phyloP scores from a whole-genome alignment of 2,888 invertebrate genomes.

The Thalpophila matura region DNA sequence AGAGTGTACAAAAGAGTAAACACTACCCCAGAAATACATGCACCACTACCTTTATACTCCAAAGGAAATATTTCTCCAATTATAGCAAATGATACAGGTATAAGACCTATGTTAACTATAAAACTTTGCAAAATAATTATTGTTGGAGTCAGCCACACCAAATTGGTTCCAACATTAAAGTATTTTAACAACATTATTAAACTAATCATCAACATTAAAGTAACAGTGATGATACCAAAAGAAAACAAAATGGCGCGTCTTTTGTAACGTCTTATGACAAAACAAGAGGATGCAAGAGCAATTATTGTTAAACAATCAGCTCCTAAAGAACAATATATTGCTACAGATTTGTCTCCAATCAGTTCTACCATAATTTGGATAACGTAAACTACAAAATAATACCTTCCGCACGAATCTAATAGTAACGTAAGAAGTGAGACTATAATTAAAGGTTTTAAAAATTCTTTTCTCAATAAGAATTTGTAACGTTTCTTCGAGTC shows the following conservation, averaged over 20 bases:
- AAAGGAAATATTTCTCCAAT: constrained; percentile 73
- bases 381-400: constrained; percentile 68
- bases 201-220: constrained; percentile 66
- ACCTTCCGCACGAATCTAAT: constrained; percentile 69
- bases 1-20: constrained; percentile 66
- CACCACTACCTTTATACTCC: constrained; percentile 69
- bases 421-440: constrained; percentile 62
- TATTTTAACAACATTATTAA: constrained; percentile 61
- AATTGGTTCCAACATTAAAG: constrained; percentile 9
- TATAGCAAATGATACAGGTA: constrained; percentile 67
- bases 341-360: constrained; percentile 62
- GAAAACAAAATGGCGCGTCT: constrained; percentile 68
- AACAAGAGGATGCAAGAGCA: constrained; percentile 62
- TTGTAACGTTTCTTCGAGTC: constrained; percentile 37
- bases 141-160: constrained; percentile 64
- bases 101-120: constrained; percentile 63
- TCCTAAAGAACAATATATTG: constrained; percentile 68
- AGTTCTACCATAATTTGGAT: constrained; percentile 70
- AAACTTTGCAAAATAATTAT: constrained; percentile 66
- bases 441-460: constrained; percentile 67
- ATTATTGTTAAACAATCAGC: constrained; percentile 65
- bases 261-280: constrained; percentile 63
- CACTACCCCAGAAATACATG: constrained; percentile 64
- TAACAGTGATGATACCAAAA: constrained; percentile 59
- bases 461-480: constrained; percentile 62